Evolutionary conservation across 2,113 vertebrate species (phyloP).

Genomic region (Grammomys surdaster): DNA sequence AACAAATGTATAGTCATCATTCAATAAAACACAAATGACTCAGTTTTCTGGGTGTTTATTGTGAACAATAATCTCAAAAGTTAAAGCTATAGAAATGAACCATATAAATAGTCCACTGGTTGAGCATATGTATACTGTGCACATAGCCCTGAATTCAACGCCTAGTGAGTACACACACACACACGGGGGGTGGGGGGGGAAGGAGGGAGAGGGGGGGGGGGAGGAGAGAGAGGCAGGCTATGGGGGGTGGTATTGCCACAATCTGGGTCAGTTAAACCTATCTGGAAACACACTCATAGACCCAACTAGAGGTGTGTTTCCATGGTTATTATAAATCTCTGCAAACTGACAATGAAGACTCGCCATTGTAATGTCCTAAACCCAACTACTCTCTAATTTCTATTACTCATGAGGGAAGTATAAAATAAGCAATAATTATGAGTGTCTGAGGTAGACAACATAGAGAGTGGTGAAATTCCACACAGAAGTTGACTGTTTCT

Average conservation of each 20-base stretch:
- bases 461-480: background rate
- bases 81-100: background rate
- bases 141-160: background rate
- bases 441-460: background rate
- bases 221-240: too few species aligned
- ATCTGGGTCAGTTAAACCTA: background rate
- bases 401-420: background rate
- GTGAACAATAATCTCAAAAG: background rate
- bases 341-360: background rate
- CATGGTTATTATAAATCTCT: background rate
- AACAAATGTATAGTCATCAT: conserved; percentile 58
- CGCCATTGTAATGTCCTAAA: background rate
- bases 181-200: too few species aligned
- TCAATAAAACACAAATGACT: conserved; percentile 42
- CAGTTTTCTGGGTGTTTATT: conserved; percentile 12
- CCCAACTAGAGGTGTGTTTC: background rate
- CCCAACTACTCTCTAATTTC: conserved; percentile 31
- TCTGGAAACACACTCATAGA: background rate
- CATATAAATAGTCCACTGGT: background rate
- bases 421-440: conserved; percentile 33
- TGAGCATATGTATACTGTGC: background rate
- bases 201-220: too few species aligned
- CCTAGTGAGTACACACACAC: too few species aligned
- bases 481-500: conserved; percentile 33
- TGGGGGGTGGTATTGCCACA: too few species aligned